Base-by-base conservation (phyloP, 2,888 invertebrate genomes). In the Ryuthela nishihirai region DNA sequence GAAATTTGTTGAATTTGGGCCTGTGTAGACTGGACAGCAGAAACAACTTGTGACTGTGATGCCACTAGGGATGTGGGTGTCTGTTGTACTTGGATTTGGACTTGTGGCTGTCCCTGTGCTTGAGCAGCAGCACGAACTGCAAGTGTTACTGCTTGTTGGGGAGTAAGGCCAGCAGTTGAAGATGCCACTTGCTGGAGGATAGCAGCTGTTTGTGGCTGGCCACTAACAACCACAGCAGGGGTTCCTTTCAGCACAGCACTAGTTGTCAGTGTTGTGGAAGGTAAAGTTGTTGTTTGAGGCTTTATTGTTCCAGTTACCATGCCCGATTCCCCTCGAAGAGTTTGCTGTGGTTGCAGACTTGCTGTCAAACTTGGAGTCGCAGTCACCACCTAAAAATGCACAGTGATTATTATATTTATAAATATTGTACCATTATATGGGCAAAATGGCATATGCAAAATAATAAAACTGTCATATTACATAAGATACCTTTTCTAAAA, bases 371-470 rank as follows among this genome's bases (percentile, higher is more conserved):
- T 56, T n/a, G 62, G 62, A 17, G 62, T 55, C 12, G 62, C 62
- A 10, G 62, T 54, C 3, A 62, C 62, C 17, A 62, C 62, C 62
- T 62, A 36, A n/a, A 46, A 44, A n/a, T n/a, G n/a, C n/a, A n/a
- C n/a, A n/a, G n/a, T n/a, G n/a, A n/a, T n/a, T n/a, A n/a, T n/a
- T n/a, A n/a, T n/a, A n/a, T n/a, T n/a, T n/a, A n/a, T n/a, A n/a
- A n/a, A n/a, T n/a, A n/a, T n/a, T n/a, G n/a, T n/a, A n/a, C n/a
- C n/a, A n/a, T n/a, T n/a, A n/a, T n/a, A n/a, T n/a, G n/a, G n/a
- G n/a, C n/a, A n/a, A n/a, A n/a, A n/a, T n/a, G n/a, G n/a, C n/a
- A n/a, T n/a, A n/a, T n/a, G n/a, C n/a, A n/a, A n/a, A n/a, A n/a
- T n/a, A n/a, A n/a, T n/a, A n/a, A n/a, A n/a, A n/a, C n/a, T n/a